Conservation (phyloP, 2,888 invertebrate species). For the Sepiola atlantica region DNA sequence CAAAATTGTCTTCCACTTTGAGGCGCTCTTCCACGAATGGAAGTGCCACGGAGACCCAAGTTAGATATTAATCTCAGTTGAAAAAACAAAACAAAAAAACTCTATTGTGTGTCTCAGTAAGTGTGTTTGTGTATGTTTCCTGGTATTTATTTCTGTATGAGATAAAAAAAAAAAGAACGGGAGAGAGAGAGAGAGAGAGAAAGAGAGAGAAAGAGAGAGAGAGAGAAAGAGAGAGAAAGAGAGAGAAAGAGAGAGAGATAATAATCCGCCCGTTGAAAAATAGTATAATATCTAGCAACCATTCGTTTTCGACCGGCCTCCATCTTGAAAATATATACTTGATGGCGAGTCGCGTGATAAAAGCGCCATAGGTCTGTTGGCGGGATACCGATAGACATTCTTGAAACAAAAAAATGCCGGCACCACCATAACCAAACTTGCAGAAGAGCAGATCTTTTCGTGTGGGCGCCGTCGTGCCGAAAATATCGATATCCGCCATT, state of each 20-base stretch:
- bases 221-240: neutral
- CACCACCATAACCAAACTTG: neutral
- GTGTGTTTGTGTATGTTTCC: neutral
- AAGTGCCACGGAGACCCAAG: no score
- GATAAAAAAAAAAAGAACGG: neutral
- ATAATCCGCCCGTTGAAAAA: neutral
- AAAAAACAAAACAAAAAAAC: no score
- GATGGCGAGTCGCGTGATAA: neutral
- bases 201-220: neutral
- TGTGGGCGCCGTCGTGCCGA: neutral
- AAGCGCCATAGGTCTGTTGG: neutral
- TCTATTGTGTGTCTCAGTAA: no score
- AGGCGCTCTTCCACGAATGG: no score
- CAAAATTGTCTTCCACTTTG: no score
- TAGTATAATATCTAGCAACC: neutral
- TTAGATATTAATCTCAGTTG: no score
- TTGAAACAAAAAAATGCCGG: neutral
- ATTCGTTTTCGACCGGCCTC: neutral
- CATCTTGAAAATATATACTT: neutral
- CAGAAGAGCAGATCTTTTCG: neutral
- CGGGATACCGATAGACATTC: neutral
- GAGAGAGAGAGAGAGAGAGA: neutral
- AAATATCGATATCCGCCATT: neutral
- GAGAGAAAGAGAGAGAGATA: neutral
- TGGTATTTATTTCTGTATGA: no score